These are phyloP conservation scores for Steinernema khuongi DNA, from an alignment of 1,140 invertebrate species.

Conservation along the genomic window DNA sequence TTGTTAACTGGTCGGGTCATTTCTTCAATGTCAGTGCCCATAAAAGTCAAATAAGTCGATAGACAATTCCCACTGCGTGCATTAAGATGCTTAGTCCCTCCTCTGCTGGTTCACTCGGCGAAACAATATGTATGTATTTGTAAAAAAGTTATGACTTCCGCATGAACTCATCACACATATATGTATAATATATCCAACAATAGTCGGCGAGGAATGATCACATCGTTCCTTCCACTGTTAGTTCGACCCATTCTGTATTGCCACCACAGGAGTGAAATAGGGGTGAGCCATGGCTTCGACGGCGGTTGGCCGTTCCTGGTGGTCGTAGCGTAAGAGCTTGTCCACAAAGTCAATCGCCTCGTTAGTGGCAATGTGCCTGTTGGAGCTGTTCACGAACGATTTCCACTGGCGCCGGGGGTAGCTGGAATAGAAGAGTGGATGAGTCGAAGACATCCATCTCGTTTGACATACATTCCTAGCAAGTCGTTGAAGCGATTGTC, in stretches of 20 bases:
- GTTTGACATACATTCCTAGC: slow-evolving; percentile 71
- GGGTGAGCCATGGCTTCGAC: slow-evolving; percentile 99
- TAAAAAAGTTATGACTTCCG: too few species aligned
- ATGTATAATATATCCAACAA: too few species aligned
- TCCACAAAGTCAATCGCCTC: slow-evolving; percentile 98
- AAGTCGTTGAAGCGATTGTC: slow-evolving; percentile 98
- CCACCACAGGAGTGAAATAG: slow-evolving; percentile 70
- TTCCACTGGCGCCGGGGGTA: slow-evolving; percentile 99
- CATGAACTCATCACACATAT: too few species aligned
- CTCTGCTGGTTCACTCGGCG: too few species aligned
- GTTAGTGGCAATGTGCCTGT: slow-evolving; percentile 94
- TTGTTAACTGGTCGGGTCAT: too few species aligned
- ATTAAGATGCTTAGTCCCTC: too few species aligned
- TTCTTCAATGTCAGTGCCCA: too few species aligned
- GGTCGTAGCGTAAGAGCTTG: slow-evolving; percentile 94
- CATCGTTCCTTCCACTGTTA: too few species aligned
- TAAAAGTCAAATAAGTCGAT: too few species aligned
- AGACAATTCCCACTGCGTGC: too few species aligned
- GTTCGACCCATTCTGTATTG: slow-evolving; percentile 28
- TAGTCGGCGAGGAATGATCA: too few species aligned
- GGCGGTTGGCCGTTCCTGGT: slow-evolving; percentile 93
- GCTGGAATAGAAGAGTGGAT: slow-evolving; percentile 62
- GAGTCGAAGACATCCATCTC: slow-evolving; percentile 20
- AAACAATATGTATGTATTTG: too few species aligned
- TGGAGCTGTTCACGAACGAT: slow-evolving; percentile 96